phyloP scores from a whole-genome alignment of 2,113 vertebrate genomes.

The Pungitius pungitius region DNA sequence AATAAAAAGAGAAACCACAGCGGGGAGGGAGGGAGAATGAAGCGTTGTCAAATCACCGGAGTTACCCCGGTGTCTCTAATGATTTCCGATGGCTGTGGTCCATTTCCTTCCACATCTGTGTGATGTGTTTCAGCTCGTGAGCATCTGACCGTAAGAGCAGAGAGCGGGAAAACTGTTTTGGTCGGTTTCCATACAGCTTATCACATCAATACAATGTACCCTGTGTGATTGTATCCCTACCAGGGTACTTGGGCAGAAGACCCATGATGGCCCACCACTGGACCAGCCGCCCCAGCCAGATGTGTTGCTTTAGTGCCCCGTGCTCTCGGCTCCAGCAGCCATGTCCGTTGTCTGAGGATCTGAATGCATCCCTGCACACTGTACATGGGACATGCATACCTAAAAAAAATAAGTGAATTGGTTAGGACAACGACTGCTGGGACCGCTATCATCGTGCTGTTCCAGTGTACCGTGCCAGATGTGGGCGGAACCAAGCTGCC shows the following conservation, averaged over 20 bases:
- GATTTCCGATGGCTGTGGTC: constrained; percentile 46
- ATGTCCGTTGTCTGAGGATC: constrained; percentile 14
- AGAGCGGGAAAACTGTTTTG: constrained; percentile 15
- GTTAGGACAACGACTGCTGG: not conserved
- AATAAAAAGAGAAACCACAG: constrained; percentile 5
- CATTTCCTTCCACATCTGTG: constrained; percentile 71
- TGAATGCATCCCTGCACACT: constrained; percentile 20
- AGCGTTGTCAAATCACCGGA: not conserved
- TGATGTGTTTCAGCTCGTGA: constrained; percentile 61
- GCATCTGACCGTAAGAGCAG: constrained; percentile 55
- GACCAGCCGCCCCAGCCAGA: constrained; percentile 66
- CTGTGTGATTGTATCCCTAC: constrained; percentile 36
- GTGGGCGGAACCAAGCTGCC: constrained; percentile 31
- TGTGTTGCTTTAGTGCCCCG: constrained; percentile 54
- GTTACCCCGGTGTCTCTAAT: constrained; percentile 37
- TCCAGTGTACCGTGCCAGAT: constrained; percentile 54
- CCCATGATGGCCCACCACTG: constrained; percentile 72
- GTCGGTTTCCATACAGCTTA: not conserved
- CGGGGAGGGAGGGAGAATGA: not conserved
- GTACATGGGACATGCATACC: constrained; percentile 41
- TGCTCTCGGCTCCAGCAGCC: constrained; percentile 50
- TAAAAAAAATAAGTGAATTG: not conserved
- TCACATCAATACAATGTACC: not conserved
- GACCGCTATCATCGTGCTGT: not conserved
- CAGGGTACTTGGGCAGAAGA: constrained; percentile 64